These are phyloP conservation scores for Oryctes rhinoceros DNA, from an alignment of 1,140 invertebrate genomes.

Conservation along the genomic window DNA sequence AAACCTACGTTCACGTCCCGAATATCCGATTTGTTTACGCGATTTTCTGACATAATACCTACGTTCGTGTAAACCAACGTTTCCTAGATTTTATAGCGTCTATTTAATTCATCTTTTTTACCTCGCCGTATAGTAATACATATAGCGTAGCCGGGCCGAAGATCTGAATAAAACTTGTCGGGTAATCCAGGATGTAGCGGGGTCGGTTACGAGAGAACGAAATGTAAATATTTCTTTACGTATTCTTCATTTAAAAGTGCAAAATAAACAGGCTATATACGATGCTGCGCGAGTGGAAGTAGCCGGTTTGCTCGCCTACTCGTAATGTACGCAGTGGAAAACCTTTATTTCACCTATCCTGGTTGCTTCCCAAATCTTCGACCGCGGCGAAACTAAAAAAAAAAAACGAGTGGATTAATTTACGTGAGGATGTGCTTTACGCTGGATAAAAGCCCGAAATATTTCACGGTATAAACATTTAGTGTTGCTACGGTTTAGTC, in stretches of 20 bases:
- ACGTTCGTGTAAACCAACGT: conserved; percentile 21
- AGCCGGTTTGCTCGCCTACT: too few species aligned
- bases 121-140: not conserved
- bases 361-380: not conserved
- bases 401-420: not conserved
- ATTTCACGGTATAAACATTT: conserved; percentile 31
- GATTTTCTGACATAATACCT: conserved; percentile 24
- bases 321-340: not conserved
- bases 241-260: conserved; percentile 26
- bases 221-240: conserved; percentile 23
- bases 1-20: conserved; percentile 5
- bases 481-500: not conserved
- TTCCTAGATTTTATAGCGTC: conserved; percentile 3
- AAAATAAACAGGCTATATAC: conserved; percentile 3
- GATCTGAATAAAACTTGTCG: conserved; percentile 1
- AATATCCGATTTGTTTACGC: conserved; percentile 21
- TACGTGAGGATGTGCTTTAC: conserved; percentile 25
- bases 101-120: conserved; percentile 25
- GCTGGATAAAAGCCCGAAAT: not conserved
- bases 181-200: not conserved
- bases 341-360: not conserved
- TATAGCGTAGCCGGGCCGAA: not conserved
- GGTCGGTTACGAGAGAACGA: not conserved
- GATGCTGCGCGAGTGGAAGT: not conserved
- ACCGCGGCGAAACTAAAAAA: not conserved